phyloP scores from a whole-genome alignment of 2,113 vertebrate species.

The Pelobates fuscus region DNA sequence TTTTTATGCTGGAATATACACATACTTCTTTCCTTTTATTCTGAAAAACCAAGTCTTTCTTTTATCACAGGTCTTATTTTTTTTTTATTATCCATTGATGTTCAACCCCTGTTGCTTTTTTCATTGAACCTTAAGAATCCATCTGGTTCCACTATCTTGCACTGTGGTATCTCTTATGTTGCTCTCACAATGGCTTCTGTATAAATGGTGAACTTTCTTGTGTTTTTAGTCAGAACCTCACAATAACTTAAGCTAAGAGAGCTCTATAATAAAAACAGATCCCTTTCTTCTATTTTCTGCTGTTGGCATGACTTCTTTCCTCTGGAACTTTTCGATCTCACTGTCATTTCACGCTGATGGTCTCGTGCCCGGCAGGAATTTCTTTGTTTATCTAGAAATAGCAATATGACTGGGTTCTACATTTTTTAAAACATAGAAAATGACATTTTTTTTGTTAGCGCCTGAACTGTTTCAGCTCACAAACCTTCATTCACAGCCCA shows the following conservation, averaged over 20 bases:
- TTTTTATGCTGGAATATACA: too few relatives aligned
- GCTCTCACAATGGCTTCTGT: slow-evolving; percentile 7
- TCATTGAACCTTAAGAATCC: slow-evolving; percentile 26
- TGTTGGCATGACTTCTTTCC: slow-evolving; percentile 12
- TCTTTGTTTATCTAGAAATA: neutral
- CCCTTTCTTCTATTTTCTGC: slow-evolving; percentile 10
- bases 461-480: too few relatives aligned
- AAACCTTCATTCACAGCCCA: too few relatives aligned
- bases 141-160: neutral
- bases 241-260: slow-evolving; percentile 24
- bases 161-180: slow-evolving; percentile 1
- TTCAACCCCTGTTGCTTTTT: slow-evolving; percentile 30
- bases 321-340: slow-evolving; percentile 7
- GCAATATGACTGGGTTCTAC: neutral
- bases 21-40: too few relatives aligned
- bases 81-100: slow-evolving; percentile 30
- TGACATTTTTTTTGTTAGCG: neutral
- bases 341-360: neutral
- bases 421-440: neutral
- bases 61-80: neutral
- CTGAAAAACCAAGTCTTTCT: slow-evolving; percentile 1
- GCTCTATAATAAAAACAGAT: neutral
- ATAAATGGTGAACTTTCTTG: slow-evolving; percentile 14
- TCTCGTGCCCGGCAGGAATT: neutral
- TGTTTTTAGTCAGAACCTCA: slow-evolving; percentile 22